Base-by-base conservation (phyloP, 37 sponge, comb jelly and placozoan species). In the Cliona cf. orientalis region DNA sequence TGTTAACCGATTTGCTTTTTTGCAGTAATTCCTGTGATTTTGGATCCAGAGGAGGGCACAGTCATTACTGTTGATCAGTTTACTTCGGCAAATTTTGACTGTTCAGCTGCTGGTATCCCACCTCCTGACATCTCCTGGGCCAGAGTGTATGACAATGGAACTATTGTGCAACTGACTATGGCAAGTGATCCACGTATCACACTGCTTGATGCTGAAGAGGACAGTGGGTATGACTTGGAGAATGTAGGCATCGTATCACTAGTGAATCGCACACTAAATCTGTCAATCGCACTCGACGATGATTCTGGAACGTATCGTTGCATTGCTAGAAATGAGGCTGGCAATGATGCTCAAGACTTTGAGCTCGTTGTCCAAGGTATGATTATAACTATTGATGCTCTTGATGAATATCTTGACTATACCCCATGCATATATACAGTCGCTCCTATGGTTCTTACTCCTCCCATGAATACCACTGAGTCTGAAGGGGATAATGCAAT, bases 251-350 rank as follows among this genome's bases (percentile, higher is more conserved):
- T 11, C 12, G 44, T 9, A 42, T 71, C 2, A 12, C 4, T 35
- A 33, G 59, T 75, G 35, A 84, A 25, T 49, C 23, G 68, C 39
- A 67, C 68, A 22, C 58, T 74, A 35, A 55, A 17, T 12, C 58
- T 53, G 12, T 58, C 56, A 39, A 34, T 1, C 66, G 23, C 66
- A 23, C 43, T 14, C 32, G 84, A 75, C 32, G 56, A 4, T 69
- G 89, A 89, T 46, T 75, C 89, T 41, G 89, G 76, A 44, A 37
- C 17, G 19, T 83, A 84, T 56, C 44, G 25, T n/a, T 79, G 84
- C 65, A 49, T 59, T 29, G 79, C 85, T 38, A 29, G 49, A 22
- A 89, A 73, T 79, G 69, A 58, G 23, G 58, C 3, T 2, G 42
- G 29, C 42, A 72, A 58, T 64, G 73, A 33, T 5, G 43, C 46